Percentiles rank a stretch among this genome's conserved stretches.
phyloP scores from a whole-genome alignment of 1,140 invertebrate species.

The Pseudomyrmex flavicornis region DNA sequence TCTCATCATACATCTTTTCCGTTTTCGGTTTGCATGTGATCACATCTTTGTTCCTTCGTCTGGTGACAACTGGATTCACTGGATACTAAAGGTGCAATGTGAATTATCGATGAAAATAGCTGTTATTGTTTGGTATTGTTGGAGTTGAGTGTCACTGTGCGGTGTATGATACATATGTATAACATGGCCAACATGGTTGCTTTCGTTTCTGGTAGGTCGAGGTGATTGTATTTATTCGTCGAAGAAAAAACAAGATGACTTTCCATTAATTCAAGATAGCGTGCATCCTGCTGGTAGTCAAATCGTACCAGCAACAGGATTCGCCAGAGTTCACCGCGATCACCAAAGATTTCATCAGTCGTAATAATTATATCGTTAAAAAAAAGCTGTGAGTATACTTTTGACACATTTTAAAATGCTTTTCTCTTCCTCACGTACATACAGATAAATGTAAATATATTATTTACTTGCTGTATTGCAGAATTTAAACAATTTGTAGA shows the following conservation, averaged over 20 bases:
- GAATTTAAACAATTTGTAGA: too few species aligned
- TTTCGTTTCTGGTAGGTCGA: constrained; percentile 16
- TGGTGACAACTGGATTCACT: too few species aligned
- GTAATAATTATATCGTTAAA: background rate
- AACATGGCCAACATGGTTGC: constrained; percentile 53
- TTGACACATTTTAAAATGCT: background rate
- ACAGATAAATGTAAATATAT: too few species aligned
- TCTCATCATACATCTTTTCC: too few species aligned
- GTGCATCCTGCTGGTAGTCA: background rate
- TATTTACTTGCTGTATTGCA: too few species aligned
- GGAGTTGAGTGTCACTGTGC: background rate
- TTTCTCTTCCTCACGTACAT: background rate
- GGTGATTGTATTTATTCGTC: constrained; percentile 55
- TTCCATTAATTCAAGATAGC: constrained; percentile 15
- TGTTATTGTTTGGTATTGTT: too few species aligned
- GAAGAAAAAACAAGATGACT: constrained; percentile 32
- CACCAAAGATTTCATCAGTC: constrained; percentile 11
- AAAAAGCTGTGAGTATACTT: constrained; percentile 25
- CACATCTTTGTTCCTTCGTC: too few species aligned
- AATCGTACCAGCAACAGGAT: background rate
- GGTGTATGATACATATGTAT: background rate
- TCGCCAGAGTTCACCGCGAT: background rate
- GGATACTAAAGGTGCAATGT: too few species aligned
- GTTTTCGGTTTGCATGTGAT: too few species aligned
- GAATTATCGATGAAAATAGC: too few species aligned